Base-by-base conservation (phyloP, 2,113 vertebrate species). In the Pluvianellus socialis region DNA sequence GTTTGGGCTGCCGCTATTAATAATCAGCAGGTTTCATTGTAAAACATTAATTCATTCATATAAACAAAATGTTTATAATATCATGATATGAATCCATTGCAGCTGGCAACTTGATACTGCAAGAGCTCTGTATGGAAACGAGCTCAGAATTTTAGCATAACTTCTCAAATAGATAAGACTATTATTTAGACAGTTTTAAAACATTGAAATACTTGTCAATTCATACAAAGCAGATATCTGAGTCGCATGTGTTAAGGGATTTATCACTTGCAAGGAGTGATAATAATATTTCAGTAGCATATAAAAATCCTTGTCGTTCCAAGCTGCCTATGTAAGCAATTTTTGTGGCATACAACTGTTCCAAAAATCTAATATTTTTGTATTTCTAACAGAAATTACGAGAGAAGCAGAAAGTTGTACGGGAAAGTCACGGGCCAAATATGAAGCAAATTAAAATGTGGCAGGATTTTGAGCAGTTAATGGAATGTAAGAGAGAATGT, bases 401-500 rank as follows among this genome's bases (percentile, higher is more conserved):
- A 86, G 99, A 99, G 97, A 99, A 99, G 93, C 99, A 99, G 97
- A 99, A 99, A 96, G 92, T 96, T 68, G 98, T 99, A 62, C 98
- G 98, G 95, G 99, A 99, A 97, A 99, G 97, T 95, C 99, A 99
- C 8, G 97, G 98, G 14, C 97, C 97, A 27, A 99, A 99, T 95
- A 99, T 99, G 99, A 99, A 99, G 97, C 99, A 99, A 98, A 98
- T 99, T 74, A 99, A 98, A 98, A 98, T 99, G 99, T 99, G 99
- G 99, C 98, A 97, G n/a, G 99, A 99, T 97, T 98, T 99, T 58
- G 98, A 99, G 96, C 97, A 98, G 76, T 96, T 99, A 95, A 98
- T 99, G 98, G 98, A 99, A 95, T 99, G 99, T 96, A 99, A 99
- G 98, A 99, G 95, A 79, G 98, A 99, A 92, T 99, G 99, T 97